Evolutionary conservation across 2,797 vertebrate species (phyloP).

Genomic region (Sciurus carolinensis): DNA sequence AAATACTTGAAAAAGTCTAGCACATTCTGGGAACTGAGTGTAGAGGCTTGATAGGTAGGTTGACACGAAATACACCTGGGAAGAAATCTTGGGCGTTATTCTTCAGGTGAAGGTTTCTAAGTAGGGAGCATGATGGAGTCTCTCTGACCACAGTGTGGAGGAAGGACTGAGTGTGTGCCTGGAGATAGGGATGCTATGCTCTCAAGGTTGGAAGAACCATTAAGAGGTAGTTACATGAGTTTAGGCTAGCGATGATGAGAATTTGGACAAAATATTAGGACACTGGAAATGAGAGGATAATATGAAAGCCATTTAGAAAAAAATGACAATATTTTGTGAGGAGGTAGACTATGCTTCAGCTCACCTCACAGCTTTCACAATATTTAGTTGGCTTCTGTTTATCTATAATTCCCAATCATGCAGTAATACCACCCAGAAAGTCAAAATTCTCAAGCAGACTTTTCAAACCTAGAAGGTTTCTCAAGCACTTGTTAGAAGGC

Average conservation of each 20-base stretch:
- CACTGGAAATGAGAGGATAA: background rate
- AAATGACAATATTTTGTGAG: background rate
- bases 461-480: conserved; percentile 36
- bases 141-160: too few species aligned
- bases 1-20: background rate
- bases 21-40: background rate
- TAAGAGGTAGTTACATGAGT: background rate
- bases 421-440: background rate
- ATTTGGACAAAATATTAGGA: conserved; percentile 11
- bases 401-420: background rate
- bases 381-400: background rate
- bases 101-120: background rate
- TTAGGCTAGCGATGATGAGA: background rate
- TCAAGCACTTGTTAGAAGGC: conserved; percentile 48
- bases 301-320: background rate
- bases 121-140: background rate
- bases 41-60: background rate
- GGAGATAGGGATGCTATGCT: background rate
- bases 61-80: background rate
- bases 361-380: background rate
- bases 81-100: background rate
- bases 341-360: background rate
- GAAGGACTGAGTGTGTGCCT: background rate
- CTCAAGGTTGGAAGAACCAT: background rate
- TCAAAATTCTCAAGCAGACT: background rate